Base-by-base conservation (phyloP, 2,888 invertebrate species). In the Gymnoscelis rufifasciata region DNA sequence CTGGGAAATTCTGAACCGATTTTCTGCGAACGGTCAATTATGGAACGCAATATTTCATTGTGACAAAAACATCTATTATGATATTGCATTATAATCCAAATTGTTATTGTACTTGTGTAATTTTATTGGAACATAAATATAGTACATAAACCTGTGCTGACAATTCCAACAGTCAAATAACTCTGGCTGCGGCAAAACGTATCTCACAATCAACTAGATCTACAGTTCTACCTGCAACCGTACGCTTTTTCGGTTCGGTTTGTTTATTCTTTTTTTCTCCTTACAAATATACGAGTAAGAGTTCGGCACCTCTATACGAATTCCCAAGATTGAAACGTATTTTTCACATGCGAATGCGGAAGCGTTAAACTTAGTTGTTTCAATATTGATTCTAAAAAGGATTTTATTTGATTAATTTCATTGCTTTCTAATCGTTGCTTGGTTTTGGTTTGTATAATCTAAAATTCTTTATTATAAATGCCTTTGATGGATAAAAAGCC, bases 241-340 rank as follows among this genome's bases (percentile, higher is more conserved):
- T 60, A 60, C 49, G 59, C 61, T 77, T 83, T 78, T 75, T 67
- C 75, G 72, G 71, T 78, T 78, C 74, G 66, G 77, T 78, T 84
- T 82, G 79, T 84, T 84, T 83, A 84, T 83, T 81, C 77, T 74
- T 68, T 70, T 68, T 74, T 78, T 71, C 75, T 68, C 74, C 78
- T 75, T 83, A 84, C 83, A 83, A 83, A 83, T 83, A 83, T 79
- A 83, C 77, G 78, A 81, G 79, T 82, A 83, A 77, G 79, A 81
- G 79, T 82, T 83, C 73, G 80, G 78, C 74, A 79, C 76, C 75
- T 76, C 68, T 67, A 68, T 74, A 71, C 77, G 80, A 82, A 87
- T 83, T 84, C 83, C 83, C 83, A 72, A 81, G 86, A 80, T 83
- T 77, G 82, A 83, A 78, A 74, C 76, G 74, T 80, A 81, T 86